Percentiles rank a stretch among this genome's conserved stretches.
Evolutionary conservation across 2,113 vertebrate genomes (phyloP).

Genomic region (Centrocercus urophasianus): DNA sequence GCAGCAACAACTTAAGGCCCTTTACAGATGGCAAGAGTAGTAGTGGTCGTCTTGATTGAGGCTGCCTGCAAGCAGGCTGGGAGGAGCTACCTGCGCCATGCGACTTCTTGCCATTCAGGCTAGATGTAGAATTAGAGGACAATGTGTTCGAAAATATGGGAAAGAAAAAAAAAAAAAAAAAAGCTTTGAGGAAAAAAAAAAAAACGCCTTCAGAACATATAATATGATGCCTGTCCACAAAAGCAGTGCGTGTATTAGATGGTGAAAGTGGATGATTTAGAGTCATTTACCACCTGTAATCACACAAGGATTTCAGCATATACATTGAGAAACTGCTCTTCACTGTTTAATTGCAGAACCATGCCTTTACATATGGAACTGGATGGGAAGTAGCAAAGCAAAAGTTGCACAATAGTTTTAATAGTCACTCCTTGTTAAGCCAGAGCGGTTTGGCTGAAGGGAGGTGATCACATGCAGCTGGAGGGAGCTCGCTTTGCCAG

Average conservation of each 20-base stretch:
- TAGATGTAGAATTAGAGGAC: background rate
- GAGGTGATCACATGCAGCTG: background rate
- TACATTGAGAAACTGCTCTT: background rate
- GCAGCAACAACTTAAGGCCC: constrained; percentile 29
- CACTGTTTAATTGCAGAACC: background rate
- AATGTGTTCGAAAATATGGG: background rate
- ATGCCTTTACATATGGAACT: background rate
- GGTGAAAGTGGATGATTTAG: background rate
- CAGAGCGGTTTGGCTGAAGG: background rate
- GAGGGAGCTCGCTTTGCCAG: background rate
- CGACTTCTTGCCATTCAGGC: background rate
- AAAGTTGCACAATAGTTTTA: background rate
- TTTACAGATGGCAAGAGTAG: background rate
- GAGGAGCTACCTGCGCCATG: constrained; percentile 16
- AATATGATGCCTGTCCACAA: constrained; percentile 28
- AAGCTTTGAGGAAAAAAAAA: background rate
- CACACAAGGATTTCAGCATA: background rate
- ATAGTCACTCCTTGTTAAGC: background rate
- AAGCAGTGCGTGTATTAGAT: background rate
- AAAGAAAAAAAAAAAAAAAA: background rate
- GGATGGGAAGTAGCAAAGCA: background rate
- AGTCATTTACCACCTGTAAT: background rate
- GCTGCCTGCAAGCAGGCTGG: background rate
- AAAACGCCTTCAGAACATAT: background rate
- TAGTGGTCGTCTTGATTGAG: background rate